These are phyloP conservation scores for Mustelus asterias DNA, from an alignment of 2,113 vertebrate genomes.

Conservation along the genomic window DNA sequence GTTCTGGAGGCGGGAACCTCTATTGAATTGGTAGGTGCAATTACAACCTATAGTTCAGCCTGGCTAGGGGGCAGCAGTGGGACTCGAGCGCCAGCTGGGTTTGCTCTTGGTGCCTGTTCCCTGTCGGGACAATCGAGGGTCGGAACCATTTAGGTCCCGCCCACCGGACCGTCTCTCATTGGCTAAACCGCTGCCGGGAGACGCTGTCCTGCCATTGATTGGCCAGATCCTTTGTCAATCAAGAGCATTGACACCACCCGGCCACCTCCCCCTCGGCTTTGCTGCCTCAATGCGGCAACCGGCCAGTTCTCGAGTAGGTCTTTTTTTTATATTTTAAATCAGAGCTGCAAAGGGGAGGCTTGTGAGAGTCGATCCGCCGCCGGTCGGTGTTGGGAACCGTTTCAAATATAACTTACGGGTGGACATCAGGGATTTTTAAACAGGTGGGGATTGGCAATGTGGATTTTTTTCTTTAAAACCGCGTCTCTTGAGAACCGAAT, in stretches of 20 bases:
- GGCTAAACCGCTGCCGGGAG: background rate
- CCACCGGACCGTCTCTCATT: background rate
- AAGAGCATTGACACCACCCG: background rate
- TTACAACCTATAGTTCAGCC: background rate
- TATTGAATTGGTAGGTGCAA: background rate
- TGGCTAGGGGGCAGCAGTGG: background rate
- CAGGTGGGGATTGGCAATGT: no score
- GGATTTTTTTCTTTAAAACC: no score
- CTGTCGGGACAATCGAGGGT: background rate
- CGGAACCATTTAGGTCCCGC: background rate
- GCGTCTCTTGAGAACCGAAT: no score
- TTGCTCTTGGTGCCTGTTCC: background rate
- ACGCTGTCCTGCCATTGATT: background rate
- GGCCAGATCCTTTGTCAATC: background rate
- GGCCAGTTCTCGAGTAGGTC: background rate
- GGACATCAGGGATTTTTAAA: no score
- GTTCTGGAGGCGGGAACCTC: background rate
- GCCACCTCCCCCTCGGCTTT: no score
- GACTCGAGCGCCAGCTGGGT: background rate
- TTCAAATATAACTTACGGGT: background rate
- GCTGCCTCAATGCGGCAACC: background rate
- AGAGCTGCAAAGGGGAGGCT: background rate
- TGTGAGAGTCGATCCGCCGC: background rate
- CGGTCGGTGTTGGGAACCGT: background rate
- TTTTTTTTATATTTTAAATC: background rate